These are phyloP conservation scores for Xanthia togata DNA, from an alignment of 2,888 invertebrate species.

Conservation along the genomic window DNA sequence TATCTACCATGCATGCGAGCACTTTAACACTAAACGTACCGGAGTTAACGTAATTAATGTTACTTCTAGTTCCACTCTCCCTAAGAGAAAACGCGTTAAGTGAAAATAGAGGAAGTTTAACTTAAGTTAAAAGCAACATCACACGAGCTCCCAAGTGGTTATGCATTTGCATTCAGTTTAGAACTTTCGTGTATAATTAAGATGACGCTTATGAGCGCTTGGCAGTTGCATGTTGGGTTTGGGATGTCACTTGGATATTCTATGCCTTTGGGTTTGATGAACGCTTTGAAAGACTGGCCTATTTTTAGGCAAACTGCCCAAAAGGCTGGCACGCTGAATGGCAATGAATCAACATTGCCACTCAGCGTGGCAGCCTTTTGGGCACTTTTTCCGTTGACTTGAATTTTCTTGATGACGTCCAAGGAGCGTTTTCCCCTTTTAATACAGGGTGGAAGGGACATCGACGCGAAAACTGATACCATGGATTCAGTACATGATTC, in stretches of 20 bases:
- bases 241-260: slow-evolving; percentile 17
- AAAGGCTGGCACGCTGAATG: too few relatives aligned
- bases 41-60: slow-evolving; percentile 55
- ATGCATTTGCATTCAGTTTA: slow-evolving; percentile 46
- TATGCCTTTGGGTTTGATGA: neutral
- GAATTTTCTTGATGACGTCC: neutral
- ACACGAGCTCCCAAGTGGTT: slow-evolving; percentile 38
- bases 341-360: neutral
- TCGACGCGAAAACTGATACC: too few relatives aligned
- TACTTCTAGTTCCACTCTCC: slow-evolving; percentile 24
- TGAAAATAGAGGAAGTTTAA: slow-evolving; percentile 54
- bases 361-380: neutral
- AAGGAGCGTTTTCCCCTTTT: neutral
- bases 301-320: neutral
- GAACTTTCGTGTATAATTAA: slow-evolving; percentile 39
- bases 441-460: too few relatives aligned
- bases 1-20: slow-evolving; percentile 10
- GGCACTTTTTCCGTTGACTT: neutral
- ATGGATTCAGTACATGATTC: too few relatives aligned
- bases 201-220: slow-evolving; percentile 11
- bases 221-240: slow-evolving; percentile 3
- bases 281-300: neutral
- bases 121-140: slow-evolving; percentile 60
- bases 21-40: slow-evolving; percentile 41
- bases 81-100: slow-evolving; percentile 51